phyloP scores from a whole-genome alignment of 2,113 vertebrate species.

The Oceanodroma tethys region DNA sequence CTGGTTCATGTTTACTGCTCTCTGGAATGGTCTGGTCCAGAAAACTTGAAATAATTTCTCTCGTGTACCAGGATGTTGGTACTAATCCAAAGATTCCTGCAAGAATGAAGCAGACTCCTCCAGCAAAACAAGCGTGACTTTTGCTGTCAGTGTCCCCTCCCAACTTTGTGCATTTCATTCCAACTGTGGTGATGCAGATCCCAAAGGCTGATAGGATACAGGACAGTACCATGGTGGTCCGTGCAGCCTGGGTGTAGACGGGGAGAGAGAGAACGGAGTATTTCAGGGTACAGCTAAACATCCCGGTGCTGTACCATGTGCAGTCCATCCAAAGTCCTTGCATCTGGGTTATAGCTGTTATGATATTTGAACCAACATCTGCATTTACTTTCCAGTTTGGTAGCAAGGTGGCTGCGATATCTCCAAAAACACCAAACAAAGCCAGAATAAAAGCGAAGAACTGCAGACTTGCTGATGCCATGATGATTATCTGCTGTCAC shows the following conservation, averaged over 20 bases:
- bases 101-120: constrained; percentile 83
- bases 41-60: constrained; percentile 89
- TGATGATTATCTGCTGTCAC: constrained; percentile 66
- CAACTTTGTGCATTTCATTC: constrained; percentile 90
- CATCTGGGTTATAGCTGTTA: constrained; percentile 89
- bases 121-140: constrained; percentile 81
- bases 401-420: constrained; percentile 86
- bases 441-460: constrained; percentile 90
- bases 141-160: constrained; percentile 84
- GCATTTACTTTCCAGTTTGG: constrained; percentile 94
- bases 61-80: constrained; percentile 91
- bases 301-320: constrained; percentile 95
- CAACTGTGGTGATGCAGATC: constrained; percentile 84
- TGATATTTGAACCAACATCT: constrained; percentile 87
- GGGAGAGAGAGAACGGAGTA: constrained; percentile 88
- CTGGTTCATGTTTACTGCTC: constrained; percentile 90
- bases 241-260: constrained; percentile 86
- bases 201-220: constrained; percentile 87
- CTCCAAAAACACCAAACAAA: constrained; percentile 83
- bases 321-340: constrained; percentile 99
- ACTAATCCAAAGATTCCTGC: constrained; percentile 86
- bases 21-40: constrained; percentile 86
- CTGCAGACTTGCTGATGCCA: constrained; percentile 89
- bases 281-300: constrained; percentile 93
- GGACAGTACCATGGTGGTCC: constrained; percentile 91